Conservation (phyloP, 1,140 invertebrate species). For the Pogonomyrmex barbatus region DNA sequence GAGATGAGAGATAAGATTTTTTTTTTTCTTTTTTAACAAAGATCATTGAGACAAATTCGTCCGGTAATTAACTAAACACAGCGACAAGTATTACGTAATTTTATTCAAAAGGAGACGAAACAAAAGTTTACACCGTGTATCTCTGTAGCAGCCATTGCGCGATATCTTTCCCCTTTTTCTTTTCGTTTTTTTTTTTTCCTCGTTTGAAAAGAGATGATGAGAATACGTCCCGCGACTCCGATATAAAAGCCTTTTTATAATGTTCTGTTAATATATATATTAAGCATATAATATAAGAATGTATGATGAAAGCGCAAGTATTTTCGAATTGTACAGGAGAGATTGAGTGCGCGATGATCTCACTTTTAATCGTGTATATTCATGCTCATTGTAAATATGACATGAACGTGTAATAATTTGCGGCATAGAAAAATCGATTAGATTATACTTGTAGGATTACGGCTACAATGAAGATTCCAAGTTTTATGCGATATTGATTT, state of each 20-base stretch:
- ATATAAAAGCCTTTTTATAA: conserved; percentile 39
- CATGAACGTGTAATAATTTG: conserved; percentile 62
- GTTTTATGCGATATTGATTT: conserved; percentile 35
- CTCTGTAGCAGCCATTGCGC: conserved; percentile 11
- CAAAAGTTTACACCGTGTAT: conserved; percentile 31
- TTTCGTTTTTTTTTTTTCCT: not conserved
- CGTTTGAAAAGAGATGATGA: not conserved
- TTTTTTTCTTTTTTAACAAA: conserved; percentile 30
- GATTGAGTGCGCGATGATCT: conserved; percentile 62
- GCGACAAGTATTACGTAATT: conserved; percentile 54
- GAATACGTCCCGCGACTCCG: not conserved
- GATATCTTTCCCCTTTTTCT: not conserved
- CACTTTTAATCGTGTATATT: conserved; percentile 70
- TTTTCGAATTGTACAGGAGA: conserved; percentile 45
- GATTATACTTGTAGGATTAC: conserved; percentile 47
- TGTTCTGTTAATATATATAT: conserved; percentile 58
- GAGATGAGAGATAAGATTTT: conserved; percentile 19
- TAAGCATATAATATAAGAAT: conserved; percentile 39
- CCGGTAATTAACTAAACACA: conserved; percentile 36
- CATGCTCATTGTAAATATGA: conserved; percentile 56
- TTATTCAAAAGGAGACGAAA: conserved; percentile 64
- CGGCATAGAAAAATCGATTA: conserved; percentile 34
- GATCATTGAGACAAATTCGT: conserved; percentile 49
- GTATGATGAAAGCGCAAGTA: conserved; percentile 14
- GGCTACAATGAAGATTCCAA: conserved; percentile 49